These are phyloP conservation scores for Cyanistes caeruleus DNA, from an alignment of 2,113 vertebrate species.

Conservation along the genomic window DNA sequence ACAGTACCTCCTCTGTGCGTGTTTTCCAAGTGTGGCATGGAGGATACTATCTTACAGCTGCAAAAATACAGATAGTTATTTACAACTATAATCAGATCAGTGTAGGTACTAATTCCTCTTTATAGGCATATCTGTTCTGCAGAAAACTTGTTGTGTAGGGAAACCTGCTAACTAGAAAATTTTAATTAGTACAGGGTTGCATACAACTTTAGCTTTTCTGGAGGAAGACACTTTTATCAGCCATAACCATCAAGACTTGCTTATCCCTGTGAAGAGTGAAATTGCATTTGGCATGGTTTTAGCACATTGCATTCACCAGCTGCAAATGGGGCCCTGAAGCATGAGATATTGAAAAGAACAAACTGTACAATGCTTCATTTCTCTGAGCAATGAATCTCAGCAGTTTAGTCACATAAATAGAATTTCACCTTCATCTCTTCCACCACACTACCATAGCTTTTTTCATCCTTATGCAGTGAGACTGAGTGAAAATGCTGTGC, in stretches of 20 bases:
- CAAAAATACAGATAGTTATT: not conserved
- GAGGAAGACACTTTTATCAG: conserved; percentile 5
- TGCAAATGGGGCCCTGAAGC: conserved; percentile 57
- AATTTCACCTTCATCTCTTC: conserved; percentile 48
- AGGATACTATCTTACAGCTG: not conserved
- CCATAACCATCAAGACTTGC: conserved; percentile 32
- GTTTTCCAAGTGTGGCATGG: not conserved
- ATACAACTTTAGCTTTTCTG: conserved; percentile 2
- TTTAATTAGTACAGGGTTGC: not conserved
- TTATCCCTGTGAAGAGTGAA: conserved; percentile 44
- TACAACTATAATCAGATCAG: not conserved
- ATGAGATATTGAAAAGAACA: conserved; percentile 60
- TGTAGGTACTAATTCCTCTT: not conserved
- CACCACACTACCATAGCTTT: not conserved
- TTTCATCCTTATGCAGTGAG: not conserved
- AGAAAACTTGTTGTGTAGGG: not conserved
- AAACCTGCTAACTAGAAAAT: conserved; percentile 8
- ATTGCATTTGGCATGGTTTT: conserved; percentile 55
- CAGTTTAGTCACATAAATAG: conserved; percentile 53
- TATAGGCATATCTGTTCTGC: not conserved
- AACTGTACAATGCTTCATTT: conserved; percentile 54
- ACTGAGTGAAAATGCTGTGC: not conserved
- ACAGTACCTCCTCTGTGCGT: not conserved
- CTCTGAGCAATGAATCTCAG: conserved; percentile 43
- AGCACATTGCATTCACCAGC: conserved; percentile 43